A percentile compares a stretch with the other conserved stretches of the same genome.
Conservation (phyloP, 2,113 vertebrate genomes). For the Burhinus bistriatus region DNA sequence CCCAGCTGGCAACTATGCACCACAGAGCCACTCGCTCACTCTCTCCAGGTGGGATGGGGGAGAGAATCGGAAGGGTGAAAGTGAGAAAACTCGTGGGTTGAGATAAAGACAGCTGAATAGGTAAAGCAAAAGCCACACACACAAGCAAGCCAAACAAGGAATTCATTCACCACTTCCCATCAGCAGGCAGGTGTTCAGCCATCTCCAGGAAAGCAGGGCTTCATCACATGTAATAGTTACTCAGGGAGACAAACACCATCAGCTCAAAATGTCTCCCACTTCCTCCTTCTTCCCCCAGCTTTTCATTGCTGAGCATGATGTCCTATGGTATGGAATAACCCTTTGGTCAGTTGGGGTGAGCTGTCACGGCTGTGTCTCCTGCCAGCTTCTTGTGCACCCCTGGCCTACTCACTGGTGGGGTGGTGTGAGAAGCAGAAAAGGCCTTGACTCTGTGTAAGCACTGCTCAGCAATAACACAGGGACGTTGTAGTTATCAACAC, state of each 20-base stretch:
- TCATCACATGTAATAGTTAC: rapidly evolving
- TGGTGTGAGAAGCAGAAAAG: neutral
- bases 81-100: neutral
- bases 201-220: neutral
- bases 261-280: rapidly evolving
- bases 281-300: neutral
- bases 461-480: neutral
- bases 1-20: neutral
- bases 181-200: neutral
- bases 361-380: neutral
- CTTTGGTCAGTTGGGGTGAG: neutral
- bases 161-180: neutral
- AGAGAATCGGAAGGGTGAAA: neutral
- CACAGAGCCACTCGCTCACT: rapidly evolving
- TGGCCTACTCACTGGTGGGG: neutral
- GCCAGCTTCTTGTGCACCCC: neutral
- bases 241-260: neutral
- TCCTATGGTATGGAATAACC: neutral
- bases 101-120: neutral
- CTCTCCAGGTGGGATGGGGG: neutral
- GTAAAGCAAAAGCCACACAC: neutral
- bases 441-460: neutral
- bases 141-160: neutral
- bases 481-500: too few species aligned
- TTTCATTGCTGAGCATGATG: neutral